Base-by-base conservation (phyloP, 92 coral and sea anemone species). In the Parazoanthus swiftii region DNA sequence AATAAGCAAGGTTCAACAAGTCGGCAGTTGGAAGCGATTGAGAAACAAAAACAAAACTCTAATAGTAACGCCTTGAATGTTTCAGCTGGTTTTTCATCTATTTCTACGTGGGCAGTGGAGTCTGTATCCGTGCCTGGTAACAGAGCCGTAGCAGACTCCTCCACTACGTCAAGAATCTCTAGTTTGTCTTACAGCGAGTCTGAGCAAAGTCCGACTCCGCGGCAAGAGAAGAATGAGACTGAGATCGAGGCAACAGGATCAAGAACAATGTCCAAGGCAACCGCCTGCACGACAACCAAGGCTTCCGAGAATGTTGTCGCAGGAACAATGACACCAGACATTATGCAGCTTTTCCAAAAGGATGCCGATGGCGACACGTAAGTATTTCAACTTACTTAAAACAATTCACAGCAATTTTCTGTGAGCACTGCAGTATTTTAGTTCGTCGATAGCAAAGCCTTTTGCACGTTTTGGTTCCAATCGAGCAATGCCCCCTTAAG, bases 311-410 rank as follows among this genome's bases (percentile, higher is more conserved):
- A 44, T 39, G 23, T 25, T 44, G 23, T 46, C 38, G 66, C 63
- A 51, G 33, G 4, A 21, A 21, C 44, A 33, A 11, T 50, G 26
- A 71, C 43, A 18, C 46, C 87, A 71, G 6, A 71, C 18, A 33
- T 84, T 6, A 72, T 70, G 44, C 79, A 46, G 68, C 66, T 84
- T 33, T 84, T 84, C 72, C 68, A 84, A 13, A 84, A 84, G 44
- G 87, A 84, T 84, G 56, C 25, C 14, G 87, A 84, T 84, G 87
- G 87, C 29, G 87, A 84, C 68, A 84, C 87, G 87, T 84, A 73
- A 50, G 87, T 51, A 48, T 44, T 71, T 71, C 26, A 1, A 18
- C 25, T 76, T 37, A 16, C 8, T 84, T 84, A 63, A 20, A 20
- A 14, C 16, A n/a, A 59, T 65, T 39, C 74, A 39, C 20, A 80